Percentiles rank a stretch among this genome's conserved stretches.
Conservation (phyloP, 2,888 invertebrate genomes). For the Melanostoma scalare region DNA sequence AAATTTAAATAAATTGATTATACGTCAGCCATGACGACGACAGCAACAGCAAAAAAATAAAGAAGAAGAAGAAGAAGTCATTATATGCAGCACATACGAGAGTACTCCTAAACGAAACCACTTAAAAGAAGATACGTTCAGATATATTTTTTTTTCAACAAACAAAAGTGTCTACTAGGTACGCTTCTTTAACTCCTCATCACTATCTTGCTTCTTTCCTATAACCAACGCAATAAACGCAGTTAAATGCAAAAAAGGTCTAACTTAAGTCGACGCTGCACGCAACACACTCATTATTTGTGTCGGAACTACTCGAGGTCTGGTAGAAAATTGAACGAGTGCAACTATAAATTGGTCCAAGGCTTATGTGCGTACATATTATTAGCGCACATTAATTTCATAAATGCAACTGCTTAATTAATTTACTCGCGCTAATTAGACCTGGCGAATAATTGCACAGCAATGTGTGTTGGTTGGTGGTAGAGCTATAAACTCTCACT, state of each 20-base stretch:
- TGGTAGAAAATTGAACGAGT: conserved; percentile 20
- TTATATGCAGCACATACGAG: conserved; percentile 48
- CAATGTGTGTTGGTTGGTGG: neutral
- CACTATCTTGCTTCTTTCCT: neutral
- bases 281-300: conserved; percentile 64
- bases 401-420: conserved; percentile 71
- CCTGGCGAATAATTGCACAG: conserved; percentile 59
- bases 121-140: conserved; percentile 9
- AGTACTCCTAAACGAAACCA: conserved; percentile 31
- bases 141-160: neutral
- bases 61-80: conserved; percentile 43
- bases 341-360: conserved; percentile 59
- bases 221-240: conserved; percentile 40
- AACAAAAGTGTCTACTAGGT: conserved; percentile 7
- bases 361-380: conserved; percentile 70
- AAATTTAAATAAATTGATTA: conserved; percentile 73
- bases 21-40: conserved; percentile 65
- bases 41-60: neutral
- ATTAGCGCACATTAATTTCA: conserved; percentile 70
- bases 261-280: conserved; percentile 58
- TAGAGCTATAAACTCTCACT: neutral
- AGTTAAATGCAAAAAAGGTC: conserved; percentile 34
- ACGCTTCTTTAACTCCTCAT: conserved; percentile 20
- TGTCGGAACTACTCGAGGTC: conserved; percentile 26
- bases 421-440: conserved; percentile 71